Base-by-base conservation (phyloP, 92 coral and sea anemone species). In the Epizoanthus stellaris region DNA sequence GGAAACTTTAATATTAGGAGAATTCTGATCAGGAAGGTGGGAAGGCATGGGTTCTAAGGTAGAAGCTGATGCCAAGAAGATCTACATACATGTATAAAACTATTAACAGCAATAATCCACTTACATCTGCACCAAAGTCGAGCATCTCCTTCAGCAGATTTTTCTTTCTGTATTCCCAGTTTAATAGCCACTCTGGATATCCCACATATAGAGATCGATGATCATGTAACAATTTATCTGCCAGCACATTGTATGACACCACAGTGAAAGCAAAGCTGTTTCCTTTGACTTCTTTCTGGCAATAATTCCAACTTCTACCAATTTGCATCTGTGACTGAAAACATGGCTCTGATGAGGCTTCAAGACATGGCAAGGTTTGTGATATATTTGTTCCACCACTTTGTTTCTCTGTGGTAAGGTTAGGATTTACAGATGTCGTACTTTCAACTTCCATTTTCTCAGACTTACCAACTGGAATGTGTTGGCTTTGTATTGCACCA, bases 81-180 rank as follows among this genome's bases (percentile, higher is more conserved):
- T 30, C 36, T 30, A 30, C 36, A 30, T 30, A 30, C 36, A 52
- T 52, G 12, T 49, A 49, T 53, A 23, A 23, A 75, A 76, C 14
- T 58, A 30, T 15, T 3, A 56, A 54, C 19, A 76, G 2, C 14
- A 30, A 15, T 9, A 58, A 59, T 14, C 25, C 52, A 90, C 98
- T 89, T 94, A 94, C 98, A 91, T 96, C 98, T 69, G 98, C 98
- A 67, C 87, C 75, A 73, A 91, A 96, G 57, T 87, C 79, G 53
- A 91, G 91, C 52, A 96, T 73, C 76, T 96, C 98, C 61, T 88
- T 86, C 59, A 96, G 57, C 12, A 96, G 89, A 68, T 96, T 96
- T 65, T 85, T 93, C 65, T 90, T 89, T 40, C 98, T 91, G 89
- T 92, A 96, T 68, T 93, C 98, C 98, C 98, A 96, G 16, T 87